Evolutionary conservation across 30 jellyfish, hydroid and myxozoan species (phyloP), one percentile per base, ranked within the genome.

Genomic region (Turritopsis dohrnii): DNA sequence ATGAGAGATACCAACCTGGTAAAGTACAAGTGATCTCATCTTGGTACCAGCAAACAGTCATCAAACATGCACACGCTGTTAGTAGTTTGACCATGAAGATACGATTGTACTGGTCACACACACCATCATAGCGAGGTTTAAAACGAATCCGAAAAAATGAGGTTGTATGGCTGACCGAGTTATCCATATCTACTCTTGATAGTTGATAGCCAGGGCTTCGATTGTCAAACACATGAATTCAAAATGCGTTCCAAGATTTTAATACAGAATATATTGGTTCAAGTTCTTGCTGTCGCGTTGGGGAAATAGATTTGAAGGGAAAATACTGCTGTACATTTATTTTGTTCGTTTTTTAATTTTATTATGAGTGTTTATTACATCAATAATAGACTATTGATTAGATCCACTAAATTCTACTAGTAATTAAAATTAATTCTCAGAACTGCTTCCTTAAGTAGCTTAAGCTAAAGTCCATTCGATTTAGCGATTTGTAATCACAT

Each of bases 31-130:
- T 22, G 13, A 82, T n/a, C 24, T 66, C 31, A 65, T 82, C 89
- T 20, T 54, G 23, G 21, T 82, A 82, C 89, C 89, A 82, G 31
- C 72, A 60, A 28, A 65, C 25, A 16, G 86, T 87, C 72, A 72
- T 69, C 22, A 82, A 71, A 29, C 65, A 65, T 22, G 89, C 28
- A 21, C 86, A 65, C 19, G 73, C 89, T 1, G 72, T 26, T 7
- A 82, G 22, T 5, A 82, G 69, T 72, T 82, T 82, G 30, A 82
- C 89, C 89, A 82, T 82, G 86, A 82, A 82, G 3, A 82, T 82
- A 0, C 89, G 89, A 72, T 82, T 82, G 53, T 82, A 82, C 53
- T 72, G 89, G 21, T 82, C 89, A n/a, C 72, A 24, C 7, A 25
- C 28, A 16, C 83, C 52, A 82, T 82, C 89, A 71, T 82, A 60